Evolutionary conservation across 2,888 invertebrate species (phyloP), one percentile per base, ranked within the genome.

Genomic region (Lasioglossum vierecki): DNA sequence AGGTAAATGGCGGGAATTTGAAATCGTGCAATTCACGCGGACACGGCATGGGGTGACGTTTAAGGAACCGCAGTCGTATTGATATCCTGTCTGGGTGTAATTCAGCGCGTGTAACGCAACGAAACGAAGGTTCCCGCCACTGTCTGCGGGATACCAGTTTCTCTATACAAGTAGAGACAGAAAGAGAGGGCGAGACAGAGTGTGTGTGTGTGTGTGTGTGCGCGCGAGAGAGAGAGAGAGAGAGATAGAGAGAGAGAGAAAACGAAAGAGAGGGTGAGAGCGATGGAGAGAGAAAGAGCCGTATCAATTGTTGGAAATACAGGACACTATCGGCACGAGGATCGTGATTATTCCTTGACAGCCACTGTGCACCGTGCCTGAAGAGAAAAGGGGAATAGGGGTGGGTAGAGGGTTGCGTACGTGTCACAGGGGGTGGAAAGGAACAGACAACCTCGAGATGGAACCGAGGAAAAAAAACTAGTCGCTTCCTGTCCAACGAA

Each of bases 341-440:
- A 90, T 90, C 90, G 88, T 91, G 90, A 90, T 90, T 91, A 90
- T 90, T 91, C 90, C 88, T 82, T 90, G 91, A 90, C 90, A 90
- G 91, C 85, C 88, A 88, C 87, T 90, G 90, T 89, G 82, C 71
- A 70, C 71, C 73, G 63, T 13, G 60, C 13, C 68, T 35, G 74
- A 49, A 66, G 75, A 44, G 46, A 73, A 76, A 66, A 44, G 63
- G 86, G 39, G 39, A 44, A 57, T n/a, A 30, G 41, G 35, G 41
- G 44, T 44, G 63, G 46, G 44, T 15, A 63, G 44, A 46, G 46
- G 44, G 60, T 44, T 76, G 83, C 63, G 72, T 83, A 76, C 75
- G 76, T 76, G 83, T 76, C 72, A 76, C 13, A 63, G 71, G 53
- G 26, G 72, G 68, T 22, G 35, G 68, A 76, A 76, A 49, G 83